These are phyloP conservation scores for Nesidiocoris tenuis DNA, from an alignment of 2,888 invertebrate genomes.

Conservation along the genomic window DNA sequence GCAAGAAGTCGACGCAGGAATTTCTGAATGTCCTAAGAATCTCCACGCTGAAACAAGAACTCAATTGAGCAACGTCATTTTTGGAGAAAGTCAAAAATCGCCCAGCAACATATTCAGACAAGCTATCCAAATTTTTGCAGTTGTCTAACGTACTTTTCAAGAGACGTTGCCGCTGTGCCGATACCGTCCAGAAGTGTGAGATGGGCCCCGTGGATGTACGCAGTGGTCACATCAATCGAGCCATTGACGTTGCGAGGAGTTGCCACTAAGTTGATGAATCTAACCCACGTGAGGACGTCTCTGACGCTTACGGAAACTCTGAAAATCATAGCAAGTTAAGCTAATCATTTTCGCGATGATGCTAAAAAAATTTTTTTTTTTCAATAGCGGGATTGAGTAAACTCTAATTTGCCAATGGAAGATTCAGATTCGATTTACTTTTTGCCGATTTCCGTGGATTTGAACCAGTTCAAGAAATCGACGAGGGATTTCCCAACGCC, in stretches of 20 bases:
- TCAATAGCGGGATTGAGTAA: too few species aligned
- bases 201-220: conserved; percentile 86
- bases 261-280: conserved; percentile 73
- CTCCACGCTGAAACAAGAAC: conserved; percentile 41
- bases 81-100: too few species aligned
- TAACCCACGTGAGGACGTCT: conserved; percentile 89
- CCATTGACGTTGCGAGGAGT: conserved; percentile 49
- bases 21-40: conserved; percentile 42
- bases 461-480: conserved; percentile 78
- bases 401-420: too few species aligned
- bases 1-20: conserved; percentile 45
- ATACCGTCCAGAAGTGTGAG: conserved; percentile 89
- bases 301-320: conserved; percentile 85
- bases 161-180: conserved; percentile 74
- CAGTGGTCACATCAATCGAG: conserved; percentile 60
- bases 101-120: too few species aligned
- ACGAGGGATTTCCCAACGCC: conserved; percentile 71
- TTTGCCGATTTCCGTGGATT: conserved; percentile 67
- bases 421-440: too few species aligned
- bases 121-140: too few species aligned
- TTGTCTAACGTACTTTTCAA: conserved; percentile 64
- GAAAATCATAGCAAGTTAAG: too few species aligned
- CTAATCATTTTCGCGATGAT: too few species aligned
- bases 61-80: too few species aligned
- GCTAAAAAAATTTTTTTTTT: too few species aligned